Evolutionary conservation across 1,140 invertebrate genomes (phyloP).

Genomic region (Papilio aristodemus): DNA sequence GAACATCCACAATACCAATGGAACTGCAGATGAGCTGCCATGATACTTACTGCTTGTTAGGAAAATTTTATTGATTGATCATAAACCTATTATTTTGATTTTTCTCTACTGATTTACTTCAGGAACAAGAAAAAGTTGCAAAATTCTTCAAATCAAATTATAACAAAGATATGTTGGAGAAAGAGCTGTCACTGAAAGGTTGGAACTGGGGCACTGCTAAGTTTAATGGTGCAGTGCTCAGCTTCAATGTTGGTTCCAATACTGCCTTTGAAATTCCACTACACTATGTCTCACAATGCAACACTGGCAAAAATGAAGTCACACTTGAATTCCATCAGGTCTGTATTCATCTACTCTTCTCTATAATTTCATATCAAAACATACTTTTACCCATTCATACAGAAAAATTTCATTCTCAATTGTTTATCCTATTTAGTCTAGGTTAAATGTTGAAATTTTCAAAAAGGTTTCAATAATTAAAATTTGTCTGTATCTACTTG

Average conservation of each 20-base stretch:
- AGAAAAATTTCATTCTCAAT: no score
- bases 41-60: no score
- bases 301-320: conserved; percentile 99
- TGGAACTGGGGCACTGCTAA: conserved; percentile 99
- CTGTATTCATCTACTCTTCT: conserved; percentile 34
- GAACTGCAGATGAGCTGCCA: no score
- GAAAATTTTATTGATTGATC: no score
- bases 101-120: conserved; percentile 44
- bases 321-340: conserved; percentile 98
- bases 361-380: background rate
- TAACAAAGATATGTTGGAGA: conserved; percentile 92
- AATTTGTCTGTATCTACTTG: background rate
- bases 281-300: conserved; percentile 97
- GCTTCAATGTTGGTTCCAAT: conserved; percentile 94
- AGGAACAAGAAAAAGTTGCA: conserved; percentile 91
- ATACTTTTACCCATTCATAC: background rate
- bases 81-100: no score
- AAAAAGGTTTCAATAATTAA: background rate
- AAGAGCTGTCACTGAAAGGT: conserved; percentile 96
- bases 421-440: no score
- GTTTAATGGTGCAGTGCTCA: conserved; percentile 94
- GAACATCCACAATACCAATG: no score
- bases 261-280: conserved; percentile 98
- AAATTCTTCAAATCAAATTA: conserved; percentile 94
- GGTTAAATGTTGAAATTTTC: background rate